Base-by-base conservation (phyloP, 2,888 invertebrate species). In the Sabatieria punctata region DNA sequence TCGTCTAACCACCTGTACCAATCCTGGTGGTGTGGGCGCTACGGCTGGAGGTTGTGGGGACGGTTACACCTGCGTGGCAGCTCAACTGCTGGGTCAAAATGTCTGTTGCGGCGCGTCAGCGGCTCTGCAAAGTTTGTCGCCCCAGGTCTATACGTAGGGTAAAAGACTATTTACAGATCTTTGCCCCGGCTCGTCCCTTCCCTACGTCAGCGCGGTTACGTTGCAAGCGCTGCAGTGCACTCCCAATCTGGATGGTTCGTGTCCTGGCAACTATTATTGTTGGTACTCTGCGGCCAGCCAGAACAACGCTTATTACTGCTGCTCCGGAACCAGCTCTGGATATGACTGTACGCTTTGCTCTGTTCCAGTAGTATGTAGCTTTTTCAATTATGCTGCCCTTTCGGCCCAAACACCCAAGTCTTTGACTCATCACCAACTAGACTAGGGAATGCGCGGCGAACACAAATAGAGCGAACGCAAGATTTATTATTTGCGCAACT, bases 191-290 rank as follows among this genome's bases (percentile, higher is more conserved):
- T 48, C 49, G n/a, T 61, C 61, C 8, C 59, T 58, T 24, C 62
- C 61, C 37, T 62, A 60, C 56, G 59, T 62, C 50, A 59, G 57
- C 22, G 61, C 61, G 8, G 55, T 62, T 18, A 59, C 59, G 2
- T 58, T 62, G n/a, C 60, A 61, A 48, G 60, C 61, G 21, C 59
- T 60, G 59, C 61, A 62, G 50, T 62, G 62, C 49, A 61, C 60
- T 11, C 62, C 62, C 26, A 62, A 60, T 45, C 60, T 62, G 27
- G 61, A 60, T 44, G 60, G 61, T 35, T 57, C 60, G 3, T 62
- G 61, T 47, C 60, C 60, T 1, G 57, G 61, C 35, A 59, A 59
- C 54, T 62, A 62, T 54, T 62, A 61, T 58, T 62, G 62, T 49
- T 62, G 61, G 61, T 57, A 56, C 57, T 60, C 60, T 4, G 58